Base-by-base conservation (phyloP, 2,797 vertebrate species). In the Scleropages formosus region DNA sequence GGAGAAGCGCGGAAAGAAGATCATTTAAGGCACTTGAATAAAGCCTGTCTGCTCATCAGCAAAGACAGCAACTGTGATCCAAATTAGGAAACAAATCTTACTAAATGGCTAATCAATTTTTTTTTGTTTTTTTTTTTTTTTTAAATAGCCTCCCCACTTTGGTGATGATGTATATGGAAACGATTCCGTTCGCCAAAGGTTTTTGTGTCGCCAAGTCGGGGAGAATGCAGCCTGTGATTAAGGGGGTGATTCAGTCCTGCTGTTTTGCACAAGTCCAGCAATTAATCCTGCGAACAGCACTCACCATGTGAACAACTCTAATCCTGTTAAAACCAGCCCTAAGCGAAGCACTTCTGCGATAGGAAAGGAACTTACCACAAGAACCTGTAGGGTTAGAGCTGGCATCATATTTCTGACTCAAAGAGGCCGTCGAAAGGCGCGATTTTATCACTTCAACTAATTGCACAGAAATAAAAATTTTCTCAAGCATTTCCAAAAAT, bases 31-130 rank as follows among this genome's bases (percentile, higher is more conserved):
- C 53, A 2, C 1, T 18, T 12, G 18, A 56, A 56, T 53, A 24
- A 53, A 24, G 22, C n/a, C 0, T 44, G 12, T 46, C 66, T n/a
- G 15, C 46, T 69, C 4, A 69, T 67, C 44, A 67, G 65, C 65
- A 53, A 53, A 8, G 46, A 16, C 6, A 24, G 47, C n/a, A 51
- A 24, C 16, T 53, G 47, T 4, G 4, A 69, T 16, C 20, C 46
- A 69, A 51, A 69, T 69, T 51, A 24, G 46, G 47, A 69, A 53
- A 47, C 46, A 69, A 69, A 18, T 51, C 67, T 51, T 53, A 44
- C 69, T 51, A 69, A 69, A 53, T 51, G 46, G 22, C 46, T 22
- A 69, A 69, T 51, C 69, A 47, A 69, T 47, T 49, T 69, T 2
- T 39, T 39, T 39, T 39, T 18, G n/a, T n/a, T n/a, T n/a, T n/a